Base-by-base conservation (phyloP, 2,888 invertebrate genomes). In the Parochlus steinenii region DNA sequence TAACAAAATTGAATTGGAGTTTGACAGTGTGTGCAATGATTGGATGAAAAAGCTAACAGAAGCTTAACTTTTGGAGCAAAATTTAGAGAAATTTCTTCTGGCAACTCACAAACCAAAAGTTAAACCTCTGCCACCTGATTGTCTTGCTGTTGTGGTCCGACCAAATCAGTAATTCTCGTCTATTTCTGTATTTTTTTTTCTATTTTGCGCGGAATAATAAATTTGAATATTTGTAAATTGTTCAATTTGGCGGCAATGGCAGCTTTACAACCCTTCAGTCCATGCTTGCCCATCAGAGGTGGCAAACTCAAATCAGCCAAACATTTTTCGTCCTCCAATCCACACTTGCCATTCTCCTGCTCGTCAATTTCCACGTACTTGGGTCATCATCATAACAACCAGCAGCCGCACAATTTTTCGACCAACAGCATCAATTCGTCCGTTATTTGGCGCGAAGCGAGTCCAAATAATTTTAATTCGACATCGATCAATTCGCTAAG, bases 251-350 rank as follows among this genome's bases (percentile, higher is more conserved):
- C 7, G 12, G 15, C n/a, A 23, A 22, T n/a, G n/a, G 8, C 17
- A 57, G 59, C 55, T 39, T 52, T 59, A 43, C 58, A 58, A 51
- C 58, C 58, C 28, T 59, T 58, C 58, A 58, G 58, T 34, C 59
- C 59, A 39, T 59, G 59, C 44, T 47, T 59, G 47, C 58, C 58
- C 41, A 59, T 59, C 46, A 56, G 58, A 35, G 58, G 56, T 37
- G 59, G 59, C 42, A 59, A 59, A 49, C 46, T 59, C 42, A 57
- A 58, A 54, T 56, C 58, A 39, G 56, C 53, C 47, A 58, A 58
- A 52, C 49, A 55, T 48, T 56, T 58, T 48, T 59, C 59, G 41
- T 58, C 59, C 44, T 59, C 59, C 44, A 59, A 59, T 52, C 59
- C 58, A 44, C 58, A 59, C 48, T 46, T 59, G 47, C 57, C 57